Base-by-base conservation (phyloP, 2,888 invertebrate species). In the Chrysolina oricalcia region DNA sequence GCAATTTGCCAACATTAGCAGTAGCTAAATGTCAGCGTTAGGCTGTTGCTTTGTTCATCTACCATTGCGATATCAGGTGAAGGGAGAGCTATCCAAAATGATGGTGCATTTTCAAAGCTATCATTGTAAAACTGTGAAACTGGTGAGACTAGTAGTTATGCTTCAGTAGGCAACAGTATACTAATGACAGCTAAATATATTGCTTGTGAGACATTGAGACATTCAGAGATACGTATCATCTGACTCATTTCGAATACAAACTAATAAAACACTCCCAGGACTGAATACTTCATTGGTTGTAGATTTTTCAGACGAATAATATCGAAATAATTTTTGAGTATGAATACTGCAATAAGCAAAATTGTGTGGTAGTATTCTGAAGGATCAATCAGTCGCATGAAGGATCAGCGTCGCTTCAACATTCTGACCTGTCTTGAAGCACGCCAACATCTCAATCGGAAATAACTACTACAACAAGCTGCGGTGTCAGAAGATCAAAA, bases 391-490 rank as follows among this genome's bases (percentile, higher is more conserved):
- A 35, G 35, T 35, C 6, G 35, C 2, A 27, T 2, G 27, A 27
- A 27, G 5, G 2, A 2, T 27, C 27, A 35, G 4, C 35, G 35
- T 0, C 35, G 35, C 35, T 35, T 48, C 48, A 48, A 48, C 23
- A 23, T 15, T 56, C 19, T 56, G 23, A 23, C 56, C 56, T 13
- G 56, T 21, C 19, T 21, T 19, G 56, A 21, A 56, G 23, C 13
- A 19, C 56, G 13, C 56, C 19, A 56, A 19, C 21, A 23, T 21
- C 23, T 21, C 21, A 56, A 23, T 19, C 56, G 56, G 15, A 56
- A 56, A 56, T 56, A 19, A 56, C 56, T 9, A 56, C 56, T 56
- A 56, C 56, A 56, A 56, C 56, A 13, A 21, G 56, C 56, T 21
- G 23, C 21, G 56, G 21, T 56, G 21, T 56, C 48, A 17, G 48